Conservation (phyloP, 2,888 invertebrate species). For the Tridacna gigas region DNA sequence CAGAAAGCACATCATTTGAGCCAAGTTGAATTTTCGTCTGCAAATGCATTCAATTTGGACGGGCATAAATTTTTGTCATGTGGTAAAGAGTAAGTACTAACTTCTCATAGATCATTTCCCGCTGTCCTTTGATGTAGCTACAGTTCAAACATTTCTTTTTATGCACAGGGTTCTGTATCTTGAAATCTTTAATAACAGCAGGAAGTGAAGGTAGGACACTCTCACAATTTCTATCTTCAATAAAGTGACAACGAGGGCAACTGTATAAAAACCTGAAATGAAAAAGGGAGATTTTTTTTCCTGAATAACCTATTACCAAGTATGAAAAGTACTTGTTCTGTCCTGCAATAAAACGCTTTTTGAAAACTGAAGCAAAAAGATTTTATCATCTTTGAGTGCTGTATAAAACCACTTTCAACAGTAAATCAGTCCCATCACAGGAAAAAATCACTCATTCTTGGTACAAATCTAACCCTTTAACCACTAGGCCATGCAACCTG, state of each 20-base stretch:
- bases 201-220: conserved; percentile 80
- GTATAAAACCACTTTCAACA: background rate
- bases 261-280: conserved; percentile 61
- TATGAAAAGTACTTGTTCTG: too few species aligned
- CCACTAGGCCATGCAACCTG: too few species aligned
- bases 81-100: too few species aligned
- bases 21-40: too few species aligned
- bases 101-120: conserved; percentile 77
- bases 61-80: too few species aligned
- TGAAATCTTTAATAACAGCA: conserved; percentile 73
- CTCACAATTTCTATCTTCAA: conserved; percentile 67
- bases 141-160: conserved; percentile 78
- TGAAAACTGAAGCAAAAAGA: background rate
- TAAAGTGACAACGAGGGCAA: conserved; percentile 71
- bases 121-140: conserved; percentile 72
- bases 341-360: too few species aligned
- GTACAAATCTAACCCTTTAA: too few species aligned
- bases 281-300: background rate
- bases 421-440: background rate
- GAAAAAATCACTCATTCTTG: background rate
- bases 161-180: conserved; percentile 73
- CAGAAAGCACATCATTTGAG: too few species aligned
- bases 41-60: too few species aligned
- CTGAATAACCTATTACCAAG: too few species aligned
- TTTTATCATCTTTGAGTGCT: background rate